Evolutionary conservation across 1,140 invertebrate species (phyloP).

Genomic region (Zaprionus nigranus): DNA sequence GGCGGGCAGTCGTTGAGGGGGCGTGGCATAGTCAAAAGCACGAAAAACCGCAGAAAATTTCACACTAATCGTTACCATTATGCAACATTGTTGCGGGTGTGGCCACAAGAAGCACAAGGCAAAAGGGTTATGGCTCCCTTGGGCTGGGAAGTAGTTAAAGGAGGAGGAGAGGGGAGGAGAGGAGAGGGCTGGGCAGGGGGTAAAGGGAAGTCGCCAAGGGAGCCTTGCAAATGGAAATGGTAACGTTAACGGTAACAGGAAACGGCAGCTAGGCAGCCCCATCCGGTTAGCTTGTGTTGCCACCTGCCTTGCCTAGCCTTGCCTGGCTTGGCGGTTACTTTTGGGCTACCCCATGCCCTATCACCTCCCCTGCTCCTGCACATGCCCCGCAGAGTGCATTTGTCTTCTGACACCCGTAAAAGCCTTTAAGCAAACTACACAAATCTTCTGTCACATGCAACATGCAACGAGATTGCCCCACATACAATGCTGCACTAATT

Average conservation of each 20-base stretch:
- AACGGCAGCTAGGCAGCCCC: conserved; percentile 17
- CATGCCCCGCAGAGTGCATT: not conserved
- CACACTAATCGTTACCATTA: conserved; percentile 76
- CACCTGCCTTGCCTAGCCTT: not conserved
- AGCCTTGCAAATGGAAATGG: conserved; percentile 5
- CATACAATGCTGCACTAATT: conserved; percentile 9
- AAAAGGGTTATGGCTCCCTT: not conserved
- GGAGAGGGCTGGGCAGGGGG: not conserved
- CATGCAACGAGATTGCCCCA: not conserved
- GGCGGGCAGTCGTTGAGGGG: not conserved
- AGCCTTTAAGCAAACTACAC: not conserved
- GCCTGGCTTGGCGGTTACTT: not conserved
- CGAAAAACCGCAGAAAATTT: conserved; percentile 60
- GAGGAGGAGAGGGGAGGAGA: not conserved
- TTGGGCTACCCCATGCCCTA: not conserved
- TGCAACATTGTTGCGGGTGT: conserved; percentile 64
- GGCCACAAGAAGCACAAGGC: conserved; percentile 7
- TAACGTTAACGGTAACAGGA: conserved; percentile 12
- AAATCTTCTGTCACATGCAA: conserved; percentile 13
- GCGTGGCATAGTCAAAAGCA: conserved; percentile 30
- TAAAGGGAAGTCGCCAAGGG: not conserved
- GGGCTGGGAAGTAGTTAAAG: not conserved
- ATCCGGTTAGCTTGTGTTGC: conserved; percentile 16
- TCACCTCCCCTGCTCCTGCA: not conserved
- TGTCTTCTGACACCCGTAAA: not conserved